phyloP scores from a whole-genome alignment of 2,797 vertebrate genomes.

The Periophthalmus magnuspinnatus region DNA sequence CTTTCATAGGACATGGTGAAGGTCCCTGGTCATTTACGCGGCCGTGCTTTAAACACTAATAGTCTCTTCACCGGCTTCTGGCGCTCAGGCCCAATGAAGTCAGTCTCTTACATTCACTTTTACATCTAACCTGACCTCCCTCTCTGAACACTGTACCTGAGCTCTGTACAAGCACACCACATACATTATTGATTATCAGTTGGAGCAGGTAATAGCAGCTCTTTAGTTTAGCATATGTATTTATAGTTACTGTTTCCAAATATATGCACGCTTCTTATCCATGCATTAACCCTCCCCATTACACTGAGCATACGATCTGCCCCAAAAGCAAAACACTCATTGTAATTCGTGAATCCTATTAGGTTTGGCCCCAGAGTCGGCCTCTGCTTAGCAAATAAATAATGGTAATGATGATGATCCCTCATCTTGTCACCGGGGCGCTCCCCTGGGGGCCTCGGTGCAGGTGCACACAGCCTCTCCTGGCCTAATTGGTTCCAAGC shows the following conservation, averaged over 20 bases:
- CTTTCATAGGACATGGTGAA: no score
- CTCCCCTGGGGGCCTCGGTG: slow-evolving; percentile 71
- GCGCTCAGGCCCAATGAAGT: not conserved
- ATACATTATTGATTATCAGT: slow-evolving; percentile 39
- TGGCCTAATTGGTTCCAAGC: slow-evolving; percentile 81
- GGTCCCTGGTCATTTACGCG: no score
- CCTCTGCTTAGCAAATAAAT: slow-evolving; percentile 85
- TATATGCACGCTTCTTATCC: slow-evolving; percentile 34
- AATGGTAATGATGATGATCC: slow-evolving; percentile 86
- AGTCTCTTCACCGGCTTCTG: no score
- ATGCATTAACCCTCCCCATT: slow-evolving; percentile 37
- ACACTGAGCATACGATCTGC: slow-evolving; percentile 28
- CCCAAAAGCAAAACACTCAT: slow-evolving; percentile 66
- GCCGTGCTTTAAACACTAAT: no score
- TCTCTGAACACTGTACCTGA: slow-evolving; percentile 12
- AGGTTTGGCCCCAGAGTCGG: slow-evolving; percentile 77
- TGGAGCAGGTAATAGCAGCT: slow-evolving; percentile 20
- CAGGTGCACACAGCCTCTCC: slow-evolving; percentile 73
- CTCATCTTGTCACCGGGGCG: slow-evolving; percentile 79
- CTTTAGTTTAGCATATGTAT: slow-evolving; percentile 21
- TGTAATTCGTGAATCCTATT: slow-evolving; percentile 79
- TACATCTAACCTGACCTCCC: slow-evolving; percentile 19
- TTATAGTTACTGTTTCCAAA: slow-evolving; percentile 35
- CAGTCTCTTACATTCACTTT: not conserved
- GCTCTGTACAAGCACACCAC: slow-evolving; percentile 11